Evolutionary conservation across 2,888 invertebrate genomes (phyloP), one percentile per base, ranked within the genome.

Genomic region (Keiferia lycopersicella): DNA sequence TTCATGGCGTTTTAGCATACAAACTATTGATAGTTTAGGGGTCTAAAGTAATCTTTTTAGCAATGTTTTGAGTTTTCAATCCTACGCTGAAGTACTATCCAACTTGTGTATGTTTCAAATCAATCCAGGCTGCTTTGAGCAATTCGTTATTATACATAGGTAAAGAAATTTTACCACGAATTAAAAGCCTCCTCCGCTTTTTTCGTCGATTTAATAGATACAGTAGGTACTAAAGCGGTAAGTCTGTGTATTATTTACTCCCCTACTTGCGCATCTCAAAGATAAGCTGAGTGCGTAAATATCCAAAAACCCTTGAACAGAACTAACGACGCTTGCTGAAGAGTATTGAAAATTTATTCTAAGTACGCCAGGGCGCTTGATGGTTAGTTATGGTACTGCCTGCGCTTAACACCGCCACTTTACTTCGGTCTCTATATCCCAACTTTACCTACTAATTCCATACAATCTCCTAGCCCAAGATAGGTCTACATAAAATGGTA

Each of bases 311-410:
- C 80, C 81, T 80, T 84, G 82, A 85, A 83, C 74, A 82, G 84
- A 87, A 88, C 85, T 87, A 90, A 90, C 88, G 88, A 84, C 72
- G 81, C 83, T 76, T 82, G 79, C 78, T 78, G 73, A 73, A 74
- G 76, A 79, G 85, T 87, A 89, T 91, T 88, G 90, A 88, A 91
- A 89, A 91, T 91, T 90, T 91, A 91, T 91, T 88, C 88, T 84
- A 83, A 88, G 85, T 86, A 88, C 86, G 83, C 76, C 75, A 74
- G 82, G 79, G 82, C 75, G 82, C 80, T 81, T 84, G 83, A 86
- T 86, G 84, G 88, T 88, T 84, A 88, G 81, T 86, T 88, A 89
- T 83, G 83, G 77, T 82, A 82, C 79, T 81, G 79, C 81, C 77
- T 76, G 69, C 71, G 73, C 77, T 73, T 78, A 72, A 75, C 64